These are phyloP conservation scores for Acrocephalus kingi DNA, from an alignment of 2,113 vertebrate genomes.

Conservation along the genomic window DNA sequence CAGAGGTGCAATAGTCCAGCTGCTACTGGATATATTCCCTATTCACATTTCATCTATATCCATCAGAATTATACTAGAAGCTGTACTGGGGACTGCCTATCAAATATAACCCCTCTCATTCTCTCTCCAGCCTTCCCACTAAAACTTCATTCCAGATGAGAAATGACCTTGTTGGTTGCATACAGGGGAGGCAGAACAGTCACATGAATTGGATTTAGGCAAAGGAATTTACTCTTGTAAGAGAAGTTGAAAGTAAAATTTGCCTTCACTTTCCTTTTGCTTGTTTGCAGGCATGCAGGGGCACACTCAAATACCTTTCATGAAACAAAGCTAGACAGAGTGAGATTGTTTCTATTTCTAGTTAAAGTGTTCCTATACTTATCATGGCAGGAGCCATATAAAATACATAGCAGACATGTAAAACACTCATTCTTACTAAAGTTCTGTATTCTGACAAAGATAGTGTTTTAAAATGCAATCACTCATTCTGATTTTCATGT, in stretches of 20 bases:
- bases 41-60: neutral
- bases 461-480: neutral
- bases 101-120: neutral
- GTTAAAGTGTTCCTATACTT: neutral
- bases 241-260: neutral
- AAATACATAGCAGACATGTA: neutral
- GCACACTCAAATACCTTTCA: neutral
- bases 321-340: neutral
- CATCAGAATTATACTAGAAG: neutral
- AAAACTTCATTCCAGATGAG: neutral
- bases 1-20: neutral
- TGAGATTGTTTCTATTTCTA: neutral
- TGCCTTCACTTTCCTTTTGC: neutral
- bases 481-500: neutral
- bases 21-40: neutral
- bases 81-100: neutral
- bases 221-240: conserved; percentile 6
- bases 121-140: neutral
- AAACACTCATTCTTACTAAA: neutral
- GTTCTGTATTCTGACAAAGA: neutral
- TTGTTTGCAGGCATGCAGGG: neutral
- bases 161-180: neutral
- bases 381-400: neutral
- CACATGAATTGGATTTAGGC: conserved; percentile 20
- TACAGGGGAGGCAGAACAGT: neutral